Conservation (phyloP, 2,888 invertebrate species). For the Myopa testacea region DNA sequence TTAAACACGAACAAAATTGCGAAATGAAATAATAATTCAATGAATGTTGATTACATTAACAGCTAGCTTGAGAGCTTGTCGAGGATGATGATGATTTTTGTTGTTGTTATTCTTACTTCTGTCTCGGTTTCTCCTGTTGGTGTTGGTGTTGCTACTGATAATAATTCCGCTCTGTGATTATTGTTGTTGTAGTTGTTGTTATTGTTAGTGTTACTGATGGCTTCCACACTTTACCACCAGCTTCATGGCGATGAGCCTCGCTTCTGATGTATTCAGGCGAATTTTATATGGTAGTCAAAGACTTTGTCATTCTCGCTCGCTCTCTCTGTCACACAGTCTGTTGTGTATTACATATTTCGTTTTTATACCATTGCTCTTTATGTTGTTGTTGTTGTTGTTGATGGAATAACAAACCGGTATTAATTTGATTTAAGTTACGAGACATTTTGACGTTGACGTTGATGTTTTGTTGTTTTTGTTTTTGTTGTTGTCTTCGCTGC, state of each 20-base stretch:
- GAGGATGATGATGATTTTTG: not conserved
- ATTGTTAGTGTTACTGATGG: constrained; percentile 4
- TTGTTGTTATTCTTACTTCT: not conserved
- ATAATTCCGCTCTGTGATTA: not conserved
- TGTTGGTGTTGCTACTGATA: not conserved
- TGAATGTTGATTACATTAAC: constrained; percentile 36
- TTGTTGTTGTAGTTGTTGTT: not conserved
- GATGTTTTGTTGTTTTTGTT: not conserved
- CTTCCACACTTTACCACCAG: constrained; percentile 11
- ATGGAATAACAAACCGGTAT: constrained; percentile 31
- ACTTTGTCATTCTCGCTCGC: not conserved
- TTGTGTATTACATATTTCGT: not conserved
- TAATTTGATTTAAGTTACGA: constrained; percentile 31
- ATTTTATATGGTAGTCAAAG: constrained; percentile 1
- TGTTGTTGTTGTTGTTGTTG: constrained; percentile 13
- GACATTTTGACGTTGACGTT: constrained; percentile 20
- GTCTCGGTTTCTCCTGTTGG: not conserved
- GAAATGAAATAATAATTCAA: constrained; percentile 35
- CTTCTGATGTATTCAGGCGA: not conserved
- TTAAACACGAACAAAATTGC: constrained; percentile 33
- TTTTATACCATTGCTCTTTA: not conserved
- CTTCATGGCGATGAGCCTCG: constrained; percentile 22
- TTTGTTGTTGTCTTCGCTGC: constrained; percentile 14
- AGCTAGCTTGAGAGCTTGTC: not conserved
- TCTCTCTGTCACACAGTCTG: too few relatives aligned